Base-by-base conservation (phyloP, 2,113 vertebrate species). In the Myanophis thanlyinensis region DNA sequence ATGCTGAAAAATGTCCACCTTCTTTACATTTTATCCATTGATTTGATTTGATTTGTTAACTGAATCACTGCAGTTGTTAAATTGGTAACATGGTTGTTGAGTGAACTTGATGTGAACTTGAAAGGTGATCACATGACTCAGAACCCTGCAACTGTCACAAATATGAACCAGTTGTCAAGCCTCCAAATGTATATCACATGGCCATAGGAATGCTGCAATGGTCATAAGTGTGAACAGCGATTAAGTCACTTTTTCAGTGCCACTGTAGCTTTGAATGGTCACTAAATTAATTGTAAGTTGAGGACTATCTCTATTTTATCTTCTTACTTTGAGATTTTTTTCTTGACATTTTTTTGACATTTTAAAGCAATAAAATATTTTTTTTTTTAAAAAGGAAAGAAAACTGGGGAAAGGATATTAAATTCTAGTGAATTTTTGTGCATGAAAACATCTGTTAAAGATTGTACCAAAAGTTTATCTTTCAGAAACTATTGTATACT, bases 391-490 rank as follows among this genome's bases (percentile, higher is more conserved):
- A 56, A 56, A 30, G 95, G 93, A 95, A 96, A 95, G 13, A 96
- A 92, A 67, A 93, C 56, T 91, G 91, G 93, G 80, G 94, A 53
- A 52, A 92, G 95, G 91, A 89, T n/a, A 89, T 89, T 89, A 94
- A 96, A 97, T 96, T 96, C 94, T 92, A 91, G n/a, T 93, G 93
- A 95, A 95, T 92, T 92, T 0, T 94, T 95, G 95, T 91, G 10
- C 80, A 91, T 93, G 93, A 95, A 95, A 84, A n/a, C 49, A 93
- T 95, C 96, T 97, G 95, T 97, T 96, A 95, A 97, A 96, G 94
- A 96, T 97, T 95, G 95, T 94, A 97, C 96, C 96, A 96, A 95
- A 93, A 96, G 96, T 96, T 97, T 96, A 97, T 90, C n/a, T 92
- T 96, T 97, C 96, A 96, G 96, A 95, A 96, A 95, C 95, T 97